Conservation (phyloP, 2,797 vertebrate genomes). For the Varecia variegata region DNA sequence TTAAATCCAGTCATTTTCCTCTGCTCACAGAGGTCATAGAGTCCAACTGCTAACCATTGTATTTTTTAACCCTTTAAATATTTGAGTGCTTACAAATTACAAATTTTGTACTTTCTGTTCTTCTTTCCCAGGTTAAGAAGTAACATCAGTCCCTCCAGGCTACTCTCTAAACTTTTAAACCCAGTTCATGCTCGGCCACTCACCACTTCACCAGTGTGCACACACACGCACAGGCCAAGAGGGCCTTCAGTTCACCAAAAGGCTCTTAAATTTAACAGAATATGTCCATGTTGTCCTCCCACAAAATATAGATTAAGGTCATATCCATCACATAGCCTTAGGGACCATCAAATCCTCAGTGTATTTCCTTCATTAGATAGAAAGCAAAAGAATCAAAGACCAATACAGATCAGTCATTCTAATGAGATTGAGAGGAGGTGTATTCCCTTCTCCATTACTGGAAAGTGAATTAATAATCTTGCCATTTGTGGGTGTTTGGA, state of each 20-base stretch:
- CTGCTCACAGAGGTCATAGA: neutral
- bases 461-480: neutral
- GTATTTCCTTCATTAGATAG: slow-evolving; percentile 22
- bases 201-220: neutral
- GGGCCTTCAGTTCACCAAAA: neutral
- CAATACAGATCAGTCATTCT: neutral
- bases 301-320: slow-evolving; percentile 37
- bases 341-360: neutral
- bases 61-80: slow-evolving; percentile 29
- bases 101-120: neutral
- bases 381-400: slow-evolving; percentile 7
- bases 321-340: neutral
- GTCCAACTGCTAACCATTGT: neutral
- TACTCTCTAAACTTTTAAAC: slow-evolving; percentile 1
- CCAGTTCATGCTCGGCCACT: neutral
- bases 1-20: slow-evolving; percentile 4
- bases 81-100: neutral
- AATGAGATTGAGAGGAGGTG: neutral
- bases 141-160: neutral
- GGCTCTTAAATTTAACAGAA: neutral
- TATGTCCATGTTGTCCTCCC: neutral
- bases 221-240: neutral
- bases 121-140: neutral
- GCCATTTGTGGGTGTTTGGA: slow-evolving; percentile 7
- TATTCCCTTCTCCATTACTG: neutral